Percentiles rank a stretch among this genome's conserved stretches.
These are phyloP conservation scores for Planiliza haematocheilus DNA, from an alignment of 2,113 vertebrate genomes.

Conservation along the genomic window DNA sequence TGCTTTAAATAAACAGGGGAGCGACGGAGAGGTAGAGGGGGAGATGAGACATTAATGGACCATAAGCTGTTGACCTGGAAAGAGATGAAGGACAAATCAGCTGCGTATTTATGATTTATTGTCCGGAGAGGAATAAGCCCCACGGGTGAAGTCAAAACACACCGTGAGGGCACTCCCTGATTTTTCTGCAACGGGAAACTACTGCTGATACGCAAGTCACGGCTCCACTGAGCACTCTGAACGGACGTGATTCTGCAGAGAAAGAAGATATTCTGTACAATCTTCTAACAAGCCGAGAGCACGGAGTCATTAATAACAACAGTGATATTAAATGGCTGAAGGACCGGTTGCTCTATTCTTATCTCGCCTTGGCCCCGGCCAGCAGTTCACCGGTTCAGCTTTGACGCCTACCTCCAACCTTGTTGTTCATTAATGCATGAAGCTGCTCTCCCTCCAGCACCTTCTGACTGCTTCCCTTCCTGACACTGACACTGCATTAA, in stretches of 20 bases:
- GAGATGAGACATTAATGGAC: conserved; percentile 48
- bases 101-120: conserved; percentile 51
- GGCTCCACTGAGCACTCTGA: background rate
- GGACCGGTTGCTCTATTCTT: conserved; percentile 60
- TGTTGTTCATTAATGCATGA: conserved; percentile 82
- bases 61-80: conserved; percentile 64
- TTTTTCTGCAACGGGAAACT: background rate
- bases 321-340: conserved; percentile 41
- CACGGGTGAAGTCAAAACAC: conserved; percentile 23
- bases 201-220: background rate
- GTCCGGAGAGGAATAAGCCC: conserved; percentile 41
- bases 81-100: conserved; percentile 49
- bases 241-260: background rate
- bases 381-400: conserved; percentile 61
- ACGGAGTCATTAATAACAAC: conserved; percentile 42
- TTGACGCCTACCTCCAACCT: conserved; percentile 71
- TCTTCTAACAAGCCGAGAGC: conserved; percentile 5
- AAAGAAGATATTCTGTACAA: background rate
- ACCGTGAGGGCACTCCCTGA: conserved; percentile 19
- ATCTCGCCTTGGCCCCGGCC: conserved; percentile 47
- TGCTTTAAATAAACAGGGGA: conserved; percentile 58
- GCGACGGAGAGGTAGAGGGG: conserved; percentile 31
- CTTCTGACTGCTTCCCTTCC: conserved; percentile 47
- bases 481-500: conserved; percentile 65
- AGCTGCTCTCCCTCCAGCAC: conserved; percentile 63